Percentiles rank a stretch among this genome's conserved stretches.
Conservation (phyloP, 2,113 vertebrate species). For the Delphinapterus leucas region DNA sequence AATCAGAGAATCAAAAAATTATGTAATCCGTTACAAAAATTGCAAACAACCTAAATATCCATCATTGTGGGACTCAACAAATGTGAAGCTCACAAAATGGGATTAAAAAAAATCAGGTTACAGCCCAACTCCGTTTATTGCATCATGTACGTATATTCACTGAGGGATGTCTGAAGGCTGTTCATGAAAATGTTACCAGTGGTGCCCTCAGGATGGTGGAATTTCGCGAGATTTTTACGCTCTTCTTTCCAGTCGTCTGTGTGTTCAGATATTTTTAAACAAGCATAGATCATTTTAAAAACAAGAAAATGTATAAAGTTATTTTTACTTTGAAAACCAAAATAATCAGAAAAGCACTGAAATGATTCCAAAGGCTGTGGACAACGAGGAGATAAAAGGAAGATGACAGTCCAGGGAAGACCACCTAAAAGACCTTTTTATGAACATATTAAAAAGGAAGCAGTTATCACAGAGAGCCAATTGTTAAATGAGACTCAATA, state of each 20-base stretch:
- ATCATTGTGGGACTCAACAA: not conserved
- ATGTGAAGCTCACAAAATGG: not conserved
- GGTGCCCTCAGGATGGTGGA: not conserved
- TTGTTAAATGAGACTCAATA: not conserved
- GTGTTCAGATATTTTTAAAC: not conserved
- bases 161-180: not conserved
- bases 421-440: not conserved
- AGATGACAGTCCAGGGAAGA: not conserved
- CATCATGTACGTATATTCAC: not conserved
- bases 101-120: not conserved
- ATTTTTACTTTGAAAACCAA: constrained; percentile 41
- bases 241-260: not conserved
- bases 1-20: not conserved
- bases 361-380: not conserved
- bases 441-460: not conserved
- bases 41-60: not conserved
- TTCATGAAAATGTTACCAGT: not conserved
- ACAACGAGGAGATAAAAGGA: not conserved
- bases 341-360: not conserved
- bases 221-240: not conserved
- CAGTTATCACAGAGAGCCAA: not conserved
- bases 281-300: constrained; percentile 8
- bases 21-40: not conserved
- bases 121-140: not conserved
- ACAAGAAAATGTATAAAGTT: not conserved